Conservation (phyloP, 37 sponge, comb jelly and placozoan species). For the Chondrosia reniformis region DNA sequence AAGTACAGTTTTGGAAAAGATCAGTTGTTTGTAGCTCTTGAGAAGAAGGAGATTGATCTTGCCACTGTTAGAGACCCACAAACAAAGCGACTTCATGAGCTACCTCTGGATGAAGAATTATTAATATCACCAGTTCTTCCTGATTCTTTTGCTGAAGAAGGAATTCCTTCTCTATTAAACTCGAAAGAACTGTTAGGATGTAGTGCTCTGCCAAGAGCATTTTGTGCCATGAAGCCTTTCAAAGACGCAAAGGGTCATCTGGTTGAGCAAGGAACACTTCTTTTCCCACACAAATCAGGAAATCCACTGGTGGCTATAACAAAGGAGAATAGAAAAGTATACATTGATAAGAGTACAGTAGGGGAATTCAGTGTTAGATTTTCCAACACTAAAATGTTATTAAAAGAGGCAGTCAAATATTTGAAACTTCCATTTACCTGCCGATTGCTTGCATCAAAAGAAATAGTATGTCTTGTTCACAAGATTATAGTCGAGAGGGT, state of each 20-base stretch:
- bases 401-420: not conserved
- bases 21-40: conserved; percentile 9
- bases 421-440: not conserved
- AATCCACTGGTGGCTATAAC: too few relatives aligned
- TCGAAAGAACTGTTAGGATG: not conserved
- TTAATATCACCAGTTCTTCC: not conserved
- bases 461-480: not conserved
- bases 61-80: not conserved
- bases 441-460: not conserved
- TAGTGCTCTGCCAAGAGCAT: not conserved
- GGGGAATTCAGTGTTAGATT: not conserved
- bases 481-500: not conserved
- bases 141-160: too few relatives aligned
- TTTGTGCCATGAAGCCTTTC: not conserved
- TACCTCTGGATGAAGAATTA: not conserved
- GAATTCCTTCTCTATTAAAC: not conserved
- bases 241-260: not conserved
- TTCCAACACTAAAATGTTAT: not conserved
- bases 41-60: not conserved
- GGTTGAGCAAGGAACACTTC: not conserved
- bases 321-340: not conserved
- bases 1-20: not conserved
- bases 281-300: conserved; percentile 13
- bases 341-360: not conserved
- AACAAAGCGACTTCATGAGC: not conserved